Base-by-base conservation (phyloP, 2,888 invertebrate genomes). In the Malachius bipustulatus region DNA sequence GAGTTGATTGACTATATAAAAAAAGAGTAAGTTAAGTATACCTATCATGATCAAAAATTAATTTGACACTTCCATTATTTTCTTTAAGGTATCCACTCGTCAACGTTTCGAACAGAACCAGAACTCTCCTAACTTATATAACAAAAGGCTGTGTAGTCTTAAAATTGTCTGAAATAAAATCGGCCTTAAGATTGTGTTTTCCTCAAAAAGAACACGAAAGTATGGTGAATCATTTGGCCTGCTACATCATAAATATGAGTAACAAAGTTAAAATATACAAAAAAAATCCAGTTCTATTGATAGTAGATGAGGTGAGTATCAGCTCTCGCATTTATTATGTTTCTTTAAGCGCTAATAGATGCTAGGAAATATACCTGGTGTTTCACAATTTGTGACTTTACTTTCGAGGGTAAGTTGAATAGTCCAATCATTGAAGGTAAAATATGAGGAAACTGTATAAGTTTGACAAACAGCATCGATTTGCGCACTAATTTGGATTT, bases 261-360 rank as follows among this genome's bases (percentile, higher is more conserved):
- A 61, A 64, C 29, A 64, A 65, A 58, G 47, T 55, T 2, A 46
- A 38, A 0, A 57, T 58, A 31, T 65, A 67, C 1, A 67, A 64
- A 39, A 60, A 75, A 32, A 66, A 73, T 58, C 74, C 77, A 1
- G 66, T 79, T 30, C 66, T 81, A 47, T 57, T 81, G 40, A 72
- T 80, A 45, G 59, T 80, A n/a, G 79, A 80, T 59, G 78, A 79
- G 61, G 79, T 78, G 58, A 47, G 39, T 44, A 30, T 28, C 26
- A 35, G n/a, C n/a, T n/a, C n/a, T n/a, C n/a, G n/a, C n/a, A n/a
- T n/a, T n/a, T n/a, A n/a, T n/a, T n/a, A n/a, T n/a, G n/a, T n/a
- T n/a, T n/a, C n/a, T n/a, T n/a, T n/a, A n/a, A n/a, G n/a, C n/a
- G n/a, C n/a, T n/a, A n/a, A n/a, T n/a, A n/a, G n/a, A n/a, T n/a